Base-by-base conservation (phyloP, 37 sponge, comb jelly and placozoan species). In the Ephydatia muelleri region DNA sequence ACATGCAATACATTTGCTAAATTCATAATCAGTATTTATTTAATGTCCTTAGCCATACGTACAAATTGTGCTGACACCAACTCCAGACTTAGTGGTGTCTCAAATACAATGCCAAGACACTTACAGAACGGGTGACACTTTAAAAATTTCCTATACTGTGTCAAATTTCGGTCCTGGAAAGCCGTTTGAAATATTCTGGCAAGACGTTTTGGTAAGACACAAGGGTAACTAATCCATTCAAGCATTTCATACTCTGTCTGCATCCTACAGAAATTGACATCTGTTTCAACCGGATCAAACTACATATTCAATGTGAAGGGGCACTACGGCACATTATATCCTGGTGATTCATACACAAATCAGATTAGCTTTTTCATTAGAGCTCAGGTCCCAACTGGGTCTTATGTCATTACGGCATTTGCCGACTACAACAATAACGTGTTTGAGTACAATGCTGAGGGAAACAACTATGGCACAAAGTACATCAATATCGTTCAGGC, bases 111-210 rank as follows among this genome's bases (percentile, higher is more conserved):
- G 30, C 13, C 29, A 5, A 2, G 77, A 76, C 13, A 35, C 23
- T 2, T 67, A 69, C n/a, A 75, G 3, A 5, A 77, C 85, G 13
- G 85, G 85, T 38, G 31, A 65, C 26, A 40, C 21, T 14, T 65
- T 84, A 40, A 68, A 5, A 33, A 43, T 84, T 14, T 14, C 21
- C 31, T 84, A 76, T 47, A 76, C 68, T 68, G 85, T 84, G 39
- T 38, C 40, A 26, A 84, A 84, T 33, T 9, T 26, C 27, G 85
- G 85, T 12, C 43, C 68, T 30, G 85, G 85, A 25, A 77, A 12
- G 27, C 85, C 85, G 1, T 84, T 77, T 66, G 85, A 84, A 68
- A 25, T 19, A 65, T 84, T 48, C n/a, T 84, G 85, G 85, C 37
- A n/a, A 28, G 85, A 84, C 37, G 19, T 0, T 25, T 9, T 76